Percentiles rank a stretch among this genome's conserved stretches.
These are phyloP conservation scores for Pantelozetes paolii DNA, from an alignment of 2,888 invertebrate species.

Conservation along the genomic window DNA sequence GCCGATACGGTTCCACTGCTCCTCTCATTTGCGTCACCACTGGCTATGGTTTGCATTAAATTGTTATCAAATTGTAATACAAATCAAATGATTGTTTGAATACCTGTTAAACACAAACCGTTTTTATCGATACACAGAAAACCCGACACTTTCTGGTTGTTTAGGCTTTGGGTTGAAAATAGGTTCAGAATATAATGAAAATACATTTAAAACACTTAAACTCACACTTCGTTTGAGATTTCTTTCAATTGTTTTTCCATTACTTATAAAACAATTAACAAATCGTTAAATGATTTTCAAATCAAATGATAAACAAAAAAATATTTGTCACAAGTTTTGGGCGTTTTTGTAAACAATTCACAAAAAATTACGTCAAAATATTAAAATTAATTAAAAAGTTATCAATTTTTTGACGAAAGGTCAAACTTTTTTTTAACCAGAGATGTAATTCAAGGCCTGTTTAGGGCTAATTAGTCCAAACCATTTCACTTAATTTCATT, in stretches of 20 bases:
- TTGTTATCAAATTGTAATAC: neutral
- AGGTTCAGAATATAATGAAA: neutral
- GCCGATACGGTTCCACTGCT: neutral
- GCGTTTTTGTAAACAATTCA: too few species aligned
- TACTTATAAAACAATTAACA: too few species aligned
- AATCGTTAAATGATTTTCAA: too few species aligned
- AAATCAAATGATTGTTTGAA: neutral
- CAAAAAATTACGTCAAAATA: too few species aligned
- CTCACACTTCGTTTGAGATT: slow-evolving; percentile 19
- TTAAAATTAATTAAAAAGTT: too few species aligned
- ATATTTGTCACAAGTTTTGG: too few species aligned
- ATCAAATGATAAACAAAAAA: too few species aligned
- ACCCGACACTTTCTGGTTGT: neutral
- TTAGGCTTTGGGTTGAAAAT: neutral
- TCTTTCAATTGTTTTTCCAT: slow-evolving; percentile 22
- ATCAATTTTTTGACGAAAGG: too few species aligned
- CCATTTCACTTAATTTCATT: too few species aligned
- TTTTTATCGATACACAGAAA: slow-evolving; percentile 12
- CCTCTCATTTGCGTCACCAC: slow-evolving; percentile 3
- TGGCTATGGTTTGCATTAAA: neutral
- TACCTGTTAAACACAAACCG: slow-evolving; percentile 16
- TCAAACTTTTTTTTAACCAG: too few species aligned
- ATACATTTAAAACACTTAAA: neutral
- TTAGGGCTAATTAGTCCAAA: too few species aligned
- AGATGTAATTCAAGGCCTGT: too few species aligned